Conservation (phyloP, 2,113 vertebrate genomes). For the Aegithalos caudatus region DNA sequence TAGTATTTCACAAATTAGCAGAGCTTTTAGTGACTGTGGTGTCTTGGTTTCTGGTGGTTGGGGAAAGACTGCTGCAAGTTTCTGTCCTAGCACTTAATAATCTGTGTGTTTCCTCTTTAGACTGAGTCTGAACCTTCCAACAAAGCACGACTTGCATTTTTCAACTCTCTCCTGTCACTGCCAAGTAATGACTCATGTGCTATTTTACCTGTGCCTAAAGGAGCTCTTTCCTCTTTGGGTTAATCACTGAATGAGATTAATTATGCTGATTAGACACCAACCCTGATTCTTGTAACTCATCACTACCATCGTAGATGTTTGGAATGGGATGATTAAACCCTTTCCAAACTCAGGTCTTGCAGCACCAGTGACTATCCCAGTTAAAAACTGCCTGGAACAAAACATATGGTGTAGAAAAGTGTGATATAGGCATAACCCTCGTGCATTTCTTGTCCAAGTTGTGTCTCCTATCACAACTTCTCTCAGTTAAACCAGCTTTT, state of each 20-base stretch:
- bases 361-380: not conserved
- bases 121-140: not conserved
- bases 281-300: not conserved
- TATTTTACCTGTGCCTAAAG: slow-evolving; percentile 12
- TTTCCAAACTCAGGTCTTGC: not conserved
- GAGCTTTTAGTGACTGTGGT: not conserved
- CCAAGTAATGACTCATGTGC: not conserved
- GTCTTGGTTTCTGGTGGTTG: not conserved
- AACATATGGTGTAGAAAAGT: not conserved
- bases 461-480: not conserved
- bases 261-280: slow-evolving; percentile 11
- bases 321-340: not conserved
- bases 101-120: not conserved
- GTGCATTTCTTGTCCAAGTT: not conserved
- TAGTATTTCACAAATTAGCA: not conserved
- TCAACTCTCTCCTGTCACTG: not conserved
- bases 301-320: not conserved
- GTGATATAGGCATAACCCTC: fast-evolving
- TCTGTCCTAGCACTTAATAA: not conserved
- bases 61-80: not conserved
- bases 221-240: not conserved
- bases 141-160: not conserved
- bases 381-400: not conserved
- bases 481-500: not conserved
- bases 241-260: slow-evolving; percentile 9